Evolutionary conservation across 2,888 invertebrate genomes (phyloP).

Genomic region (Megalurothrips usitatus): DNA sequence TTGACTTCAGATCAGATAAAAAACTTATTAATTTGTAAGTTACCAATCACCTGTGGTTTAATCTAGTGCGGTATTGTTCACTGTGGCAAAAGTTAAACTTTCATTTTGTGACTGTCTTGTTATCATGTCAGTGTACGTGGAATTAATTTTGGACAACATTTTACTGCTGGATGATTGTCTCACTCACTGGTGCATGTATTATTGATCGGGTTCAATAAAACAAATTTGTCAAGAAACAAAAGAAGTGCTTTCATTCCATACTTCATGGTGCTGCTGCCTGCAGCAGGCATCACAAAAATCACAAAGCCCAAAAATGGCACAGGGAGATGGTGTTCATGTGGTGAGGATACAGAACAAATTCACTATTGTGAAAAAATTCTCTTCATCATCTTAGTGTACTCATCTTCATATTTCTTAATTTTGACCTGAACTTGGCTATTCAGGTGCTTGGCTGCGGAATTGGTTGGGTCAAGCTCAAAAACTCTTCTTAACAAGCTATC

Average conservation of each 20-base stretch:
- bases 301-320: no score
- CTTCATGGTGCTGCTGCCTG: no score
- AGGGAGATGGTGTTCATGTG: not conserved
- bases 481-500: not conserved
- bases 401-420: not conserved
- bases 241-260: no score
- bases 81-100: not conserved
- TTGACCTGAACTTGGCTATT: not conserved
- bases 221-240: no score
- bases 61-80: not conserved
- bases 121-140: no score
- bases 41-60: not conserved
- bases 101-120: not conserved
- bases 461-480: not conserved
- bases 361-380: not conserved
- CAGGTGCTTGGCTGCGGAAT: not conserved
- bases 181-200: no score
- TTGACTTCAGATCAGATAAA: not conserved
- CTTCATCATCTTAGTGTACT: not conserved
- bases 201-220: no score
- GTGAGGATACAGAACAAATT: not conserved
- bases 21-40: not conserved
- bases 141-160: no score
- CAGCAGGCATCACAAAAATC: no score
- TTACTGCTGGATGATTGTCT: no score